Base-by-base conservation (phyloP, 1,140 invertebrate genomes). In the Harpegnathos saltator region DNA sequence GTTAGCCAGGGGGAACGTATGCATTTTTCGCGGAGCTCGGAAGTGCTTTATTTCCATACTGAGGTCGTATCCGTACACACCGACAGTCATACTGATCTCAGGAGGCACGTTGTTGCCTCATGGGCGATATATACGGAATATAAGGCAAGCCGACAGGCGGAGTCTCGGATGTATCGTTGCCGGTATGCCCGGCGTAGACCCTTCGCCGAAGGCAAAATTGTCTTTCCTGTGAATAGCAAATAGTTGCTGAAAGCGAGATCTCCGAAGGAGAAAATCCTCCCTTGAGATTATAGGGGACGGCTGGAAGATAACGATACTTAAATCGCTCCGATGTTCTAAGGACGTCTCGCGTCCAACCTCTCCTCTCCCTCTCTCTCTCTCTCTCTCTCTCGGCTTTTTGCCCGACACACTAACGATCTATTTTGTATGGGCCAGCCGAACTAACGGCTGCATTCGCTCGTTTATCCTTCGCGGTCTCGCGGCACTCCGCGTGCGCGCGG, bases 41-140 rank as follows among this genome's bases (percentile, higher is more conserved):
- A 92, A 91, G 91, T 91, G 87, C 90, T 92, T 92, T 92, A 92
- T 92, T 92, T 93, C 91, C 90, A 92, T 93, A 92, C 89, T 89
- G 89, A 87, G 83, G 77, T 72, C 56, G 86, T 86, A 83, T 88
- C 81, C 65, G 86, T 88, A 85, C 71, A 87, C 86, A 88, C 85
- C 74, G 86, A 91, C 88, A 90, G 88, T 90, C 86, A 91, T 92
- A 89, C 88, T 86, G 91, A 91, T 91, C 90, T 91, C 90, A 84
- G 82, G 90, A 92, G 90, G 90, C 83, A 81, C 88, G 89, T 89
- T 88, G 91, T 84, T 90, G 90, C 85, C 90, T 90, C 81, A 61
- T 77, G 86, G 90, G 68, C 74, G 85, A 83, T 90, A 91, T 90
- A 89, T 89, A 87, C 82, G 83, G 82, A 82, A 86, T 86, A 85